Percentiles rank a stretch among this genome's conserved stretches.
Conservation (phyloP, 2,797 vertebrate species). For the Leptodactylus fallax region DNA sequence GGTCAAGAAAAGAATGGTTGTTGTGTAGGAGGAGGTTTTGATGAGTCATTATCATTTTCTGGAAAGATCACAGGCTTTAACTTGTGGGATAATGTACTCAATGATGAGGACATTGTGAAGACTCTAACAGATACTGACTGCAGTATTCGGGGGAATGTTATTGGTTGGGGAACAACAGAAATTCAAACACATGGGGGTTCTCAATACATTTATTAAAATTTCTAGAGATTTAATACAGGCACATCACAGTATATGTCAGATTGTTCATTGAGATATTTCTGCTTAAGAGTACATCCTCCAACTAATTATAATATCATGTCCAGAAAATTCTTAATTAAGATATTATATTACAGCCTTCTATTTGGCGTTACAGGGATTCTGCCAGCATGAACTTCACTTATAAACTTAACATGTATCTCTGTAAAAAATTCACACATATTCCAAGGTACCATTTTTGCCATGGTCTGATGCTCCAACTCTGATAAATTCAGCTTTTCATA, state of each 20-base stretch:
- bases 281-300: neutral
- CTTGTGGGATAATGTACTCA: slow-evolving; percentile 88
- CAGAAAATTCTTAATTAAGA: neutral
- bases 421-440: too few species aligned
- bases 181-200: slow-evolving; percentile 87
- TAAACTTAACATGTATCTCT: too few species aligned
- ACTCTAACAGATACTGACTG: slow-evolving; percentile 77
- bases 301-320: neutral
- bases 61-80: slow-evolving; percentile 95
- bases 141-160: slow-evolving; percentile 82
- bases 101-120: slow-evolving; percentile 77
- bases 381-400: too few species aligned
- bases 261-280: neutral
- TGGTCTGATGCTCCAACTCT: too few species aligned
- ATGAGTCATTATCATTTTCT: slow-evolving; percentile 84
- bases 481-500: too few species aligned
- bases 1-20: slow-evolving; percentile 92
- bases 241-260: neutral
- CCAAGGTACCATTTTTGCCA: too few species aligned
- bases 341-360: neutral
- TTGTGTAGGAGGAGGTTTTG: slow-evolving; percentile 80
- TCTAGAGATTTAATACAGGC: neutral
- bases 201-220: slow-evolving; percentile 82
- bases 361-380: neutral
- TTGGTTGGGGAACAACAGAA: slow-evolving; percentile 93